phyloP scores from a whole-genome alignment of 2,113 vertebrate species.

The Chlamydotis undulata region DNA sequence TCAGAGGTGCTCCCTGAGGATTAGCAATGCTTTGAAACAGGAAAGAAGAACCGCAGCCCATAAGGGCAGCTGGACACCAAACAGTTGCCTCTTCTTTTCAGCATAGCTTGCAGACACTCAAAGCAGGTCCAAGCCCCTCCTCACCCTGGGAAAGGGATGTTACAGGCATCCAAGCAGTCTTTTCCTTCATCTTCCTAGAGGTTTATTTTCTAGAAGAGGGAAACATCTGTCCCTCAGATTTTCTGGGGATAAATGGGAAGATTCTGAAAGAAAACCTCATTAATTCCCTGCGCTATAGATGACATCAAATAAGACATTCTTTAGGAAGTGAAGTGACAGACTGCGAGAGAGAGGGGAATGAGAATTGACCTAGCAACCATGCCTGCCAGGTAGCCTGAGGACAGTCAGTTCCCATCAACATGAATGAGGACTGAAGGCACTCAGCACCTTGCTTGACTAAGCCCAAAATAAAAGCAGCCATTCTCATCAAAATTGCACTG shows the following conservation, averaged over 20 bases:
- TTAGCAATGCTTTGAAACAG: neutral
- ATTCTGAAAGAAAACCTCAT: conserved; percentile 1
- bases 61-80: neutral
- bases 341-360: neutral
- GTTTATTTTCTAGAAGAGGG: neutral
- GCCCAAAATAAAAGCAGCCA: neutral
- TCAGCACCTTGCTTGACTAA: conserved; percentile 17
- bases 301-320: conserved; percentile 5
- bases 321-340: conserved; percentile 21
- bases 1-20: neutral
- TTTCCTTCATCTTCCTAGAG: neutral
- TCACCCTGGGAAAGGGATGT: neutral
- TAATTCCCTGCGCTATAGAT: neutral
- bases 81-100: neutral
- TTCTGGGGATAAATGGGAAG: neutral
- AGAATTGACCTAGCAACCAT: conserved; percentile 3
- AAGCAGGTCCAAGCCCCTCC: neutral
- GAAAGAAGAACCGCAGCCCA: neutral
- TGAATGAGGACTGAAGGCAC: neutral
- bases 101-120: neutral
- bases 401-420: neutral
- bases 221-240: neutral
- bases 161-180: neutral
- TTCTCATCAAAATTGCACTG: conserved; percentile 48
- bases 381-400: conserved; percentile 10